phyloP scores from a whole-genome alignment of 2,113 vertebrate genomes.

The Sorex araneus region DNA sequence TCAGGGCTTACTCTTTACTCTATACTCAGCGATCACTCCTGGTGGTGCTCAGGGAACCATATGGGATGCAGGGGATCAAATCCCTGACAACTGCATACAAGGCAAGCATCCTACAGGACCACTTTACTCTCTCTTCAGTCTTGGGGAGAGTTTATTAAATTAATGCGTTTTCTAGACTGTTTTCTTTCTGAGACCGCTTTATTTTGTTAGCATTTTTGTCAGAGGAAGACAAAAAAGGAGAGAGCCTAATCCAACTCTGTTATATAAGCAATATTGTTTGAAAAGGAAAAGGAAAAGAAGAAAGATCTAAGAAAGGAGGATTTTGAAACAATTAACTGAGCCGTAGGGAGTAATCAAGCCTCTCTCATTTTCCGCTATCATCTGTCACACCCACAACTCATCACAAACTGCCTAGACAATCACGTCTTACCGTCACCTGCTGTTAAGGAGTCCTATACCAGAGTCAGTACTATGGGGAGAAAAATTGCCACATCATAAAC shows the following conservation, averaged over 20 bases:
- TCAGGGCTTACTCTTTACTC: too few species aligned
- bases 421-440: not conserved
- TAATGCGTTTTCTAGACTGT: slow-evolving; percentile 59
- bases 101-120: too few species aligned
- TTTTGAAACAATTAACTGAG: slow-evolving; percentile 64
- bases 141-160: slow-evolving; percentile 28
- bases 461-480: not conserved
- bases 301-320: slow-evolving; percentile 19
- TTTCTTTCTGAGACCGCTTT: slow-evolving; percentile 46
- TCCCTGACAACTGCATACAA: too few species aligned
- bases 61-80: too few species aligned
- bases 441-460: slow-evolving; percentile 20
- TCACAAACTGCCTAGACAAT: slow-evolving; percentile 43
- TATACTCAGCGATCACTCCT: too few species aligned
- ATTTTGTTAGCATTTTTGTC: slow-evolving; percentile 7
- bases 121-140: too few species aligned
- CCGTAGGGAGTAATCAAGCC: not conserved
- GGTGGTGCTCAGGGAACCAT: too few species aligned
- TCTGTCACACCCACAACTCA: slow-evolving; percentile 41
- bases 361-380: slow-evolving; percentile 50
- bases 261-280: slow-evolving; percentile 59
- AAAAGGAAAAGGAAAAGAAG: not conserved
- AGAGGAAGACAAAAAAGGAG: slow-evolving; percentile 37
- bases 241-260: slow-evolving; percentile 17
- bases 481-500: slow-evolving; percentile 36